Base-by-base conservation (phyloP, 2,797 vertebrate genomes). In the Microhierax caerulescens region DNA sequence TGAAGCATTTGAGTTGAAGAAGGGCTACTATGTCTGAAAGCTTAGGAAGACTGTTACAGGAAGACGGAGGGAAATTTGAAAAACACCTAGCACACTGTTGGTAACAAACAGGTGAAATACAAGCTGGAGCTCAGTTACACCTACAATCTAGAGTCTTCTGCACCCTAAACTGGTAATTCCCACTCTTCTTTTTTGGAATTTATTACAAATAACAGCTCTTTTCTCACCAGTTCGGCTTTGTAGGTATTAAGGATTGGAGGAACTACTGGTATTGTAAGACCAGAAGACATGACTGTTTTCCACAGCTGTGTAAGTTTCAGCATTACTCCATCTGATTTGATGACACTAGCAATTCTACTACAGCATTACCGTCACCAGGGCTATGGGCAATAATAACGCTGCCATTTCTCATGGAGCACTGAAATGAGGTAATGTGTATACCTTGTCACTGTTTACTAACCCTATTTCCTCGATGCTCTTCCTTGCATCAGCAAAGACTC, bases 51-150 rank as follows among this genome's bases (percentile, higher is more conserved):
- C 34, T 43, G 11, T 75, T 76, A 28, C 6, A 69, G 12, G 16
- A 48, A 37, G 68, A 32, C 2, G 3, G 19, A 60, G 50, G 41
- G 64, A 59, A 63, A 61, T 22, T 27, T 72, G 37, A 80, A 59
- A 61, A 76, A 63, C 0, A 1, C n/a, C 34, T 32, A 41, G 15
- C 11, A 41, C 9, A 16, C 51, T 2, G 0, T 16, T 70, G 41
- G 34, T 72, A 72, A 61, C 51, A 82, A 60, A 65, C 8, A 51
- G 14, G 13, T 67, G 53, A 70, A 56, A n/a, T 50, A 32, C 30
- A 60, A 87, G 64, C 39, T 36, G 27, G 25, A 88, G 13, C 34
- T 76, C 47, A 69, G 17, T 47, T 56, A 78, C 37, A 24, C 56
- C 20, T 65, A 17, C 7, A 30, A 8, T 47, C 36, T 61, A 50